phyloP scores from a whole-genome alignment of 2,797 vertebrate genomes.

The Cercopithecus mitis region DNA sequence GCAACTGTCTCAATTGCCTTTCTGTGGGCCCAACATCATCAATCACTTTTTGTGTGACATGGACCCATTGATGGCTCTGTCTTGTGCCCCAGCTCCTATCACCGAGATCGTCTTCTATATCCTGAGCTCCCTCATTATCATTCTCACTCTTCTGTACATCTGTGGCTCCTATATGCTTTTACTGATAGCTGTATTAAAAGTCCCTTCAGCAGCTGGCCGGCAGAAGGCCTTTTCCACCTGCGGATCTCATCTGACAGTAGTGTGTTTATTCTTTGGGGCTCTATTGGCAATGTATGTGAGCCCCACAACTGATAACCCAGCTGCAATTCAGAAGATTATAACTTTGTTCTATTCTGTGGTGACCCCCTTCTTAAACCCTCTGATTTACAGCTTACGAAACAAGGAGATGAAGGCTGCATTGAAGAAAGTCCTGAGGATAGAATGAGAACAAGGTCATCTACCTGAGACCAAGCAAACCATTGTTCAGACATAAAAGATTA shows the following conservation, averaged over 20 bases:
- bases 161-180: conserved; percentile 47
- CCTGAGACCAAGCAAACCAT: background rate
- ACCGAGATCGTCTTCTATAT: background rate
- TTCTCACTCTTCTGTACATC: conserved; percentile 48
- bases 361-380: conserved; percentile 53
- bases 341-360: conserved; percentile 57
- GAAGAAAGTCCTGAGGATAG: conserved; percentile 21
- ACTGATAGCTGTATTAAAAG: conserved; percentile 33
- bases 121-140: conserved; percentile 43
- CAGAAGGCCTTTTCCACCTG: conserved; percentile 62
- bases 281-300: conserved; percentile 52
- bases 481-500: background rate
- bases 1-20: conserved; percentile 58
- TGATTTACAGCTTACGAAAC: conserved; percentile 67
- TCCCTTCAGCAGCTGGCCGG: conserved; percentile 39
- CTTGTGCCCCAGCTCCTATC: conserved; percentile 38
- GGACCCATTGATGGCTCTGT: conserved; percentile 23
- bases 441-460: background rate
- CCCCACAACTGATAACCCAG: background rate
- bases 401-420: conserved; percentile 55
- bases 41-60: conserved; percentile 50
- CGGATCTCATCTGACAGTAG: conserved; percentile 49
- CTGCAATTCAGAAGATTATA: conserved; percentile 48
- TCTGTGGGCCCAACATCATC: conserved; percentile 55
- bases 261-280: conserved; percentile 58